Conservation (phyloP, 2,888 invertebrate species). For the Drosophila limbata region DNA sequence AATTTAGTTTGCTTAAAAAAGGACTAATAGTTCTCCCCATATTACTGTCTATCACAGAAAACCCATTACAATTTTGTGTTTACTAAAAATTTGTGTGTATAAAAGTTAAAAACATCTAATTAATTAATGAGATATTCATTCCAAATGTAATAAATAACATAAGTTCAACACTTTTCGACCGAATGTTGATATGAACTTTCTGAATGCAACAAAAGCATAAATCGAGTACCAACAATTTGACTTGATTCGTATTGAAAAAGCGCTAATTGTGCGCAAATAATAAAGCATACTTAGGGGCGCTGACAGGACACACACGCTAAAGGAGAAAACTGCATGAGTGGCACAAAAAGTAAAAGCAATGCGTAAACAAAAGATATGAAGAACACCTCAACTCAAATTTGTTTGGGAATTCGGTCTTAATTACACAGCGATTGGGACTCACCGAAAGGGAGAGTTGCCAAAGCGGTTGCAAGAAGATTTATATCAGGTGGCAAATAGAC, state of each 20-base stretch:
- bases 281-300: slow-evolving; percentile 43
- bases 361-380: slow-evolving; percentile 44
- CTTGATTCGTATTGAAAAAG: slow-evolving; percentile 58
- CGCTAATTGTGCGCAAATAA: slow-evolving; percentile 77
- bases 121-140: not conserved
- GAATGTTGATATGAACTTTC: slow-evolving; percentile 30
- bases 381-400: slow-evolving; percentile 28
- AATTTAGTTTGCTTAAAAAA: too few species aligned
- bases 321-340: slow-evolving; percentile 53
- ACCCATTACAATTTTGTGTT: too few species aligned
- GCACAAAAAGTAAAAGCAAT: slow-evolving; percentile 52
- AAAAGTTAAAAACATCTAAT: not conserved
- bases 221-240: slow-evolving; percentile 45
- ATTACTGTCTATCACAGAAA: too few species aligned
- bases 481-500: slow-evolving; percentile 35
- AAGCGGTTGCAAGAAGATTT: slow-evolving; percentile 23
- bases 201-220: slow-evolving; percentile 43
- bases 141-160: not conserved
- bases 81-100: too few species aligned
- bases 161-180: not conserved
- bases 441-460: slow-evolving; percentile 43
- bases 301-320: slow-evolving; percentile 31
- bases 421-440: slow-evolving; percentile 46
- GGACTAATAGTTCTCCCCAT: too few species aligned
- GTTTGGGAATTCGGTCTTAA: slow-evolving; percentile 51